Conservation (phyloP, 2,888 invertebrate species). For the Congeria kusceri region DNA sequence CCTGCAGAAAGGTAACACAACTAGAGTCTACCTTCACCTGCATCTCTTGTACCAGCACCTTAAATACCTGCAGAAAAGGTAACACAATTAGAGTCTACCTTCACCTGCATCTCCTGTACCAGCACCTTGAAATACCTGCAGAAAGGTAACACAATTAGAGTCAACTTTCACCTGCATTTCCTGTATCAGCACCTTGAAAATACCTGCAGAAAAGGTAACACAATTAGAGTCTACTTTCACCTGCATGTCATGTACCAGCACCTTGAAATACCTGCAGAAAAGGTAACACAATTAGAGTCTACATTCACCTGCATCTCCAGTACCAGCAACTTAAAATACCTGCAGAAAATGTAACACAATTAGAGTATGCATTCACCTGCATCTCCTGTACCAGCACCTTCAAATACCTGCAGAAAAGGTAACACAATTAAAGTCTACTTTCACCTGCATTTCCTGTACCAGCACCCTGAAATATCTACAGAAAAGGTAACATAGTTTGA, state of each 20-base stretch:
- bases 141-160: too few species aligned
- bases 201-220: too few species aligned
- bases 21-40: slow-evolving; percentile 97
- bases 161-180: slow-evolving; percentile 98
- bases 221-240: slow-evolving; percentile 96
- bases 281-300: too few species aligned
- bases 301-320: slow-evolving; percentile 91
- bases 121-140: slow-evolving; percentile 94
- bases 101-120: slow-evolving; percentile 96
- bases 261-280: too few species aligned
- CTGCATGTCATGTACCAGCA: slow-evolving; percentile 96
- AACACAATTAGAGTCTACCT: too few species aligned
- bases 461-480: too few species aligned
- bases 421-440: background rate
- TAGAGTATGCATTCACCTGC: slow-evolving; percentile 97
- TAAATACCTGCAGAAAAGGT: too few species aligned
- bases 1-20: too few species aligned
- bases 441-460: too few species aligned
- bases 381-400: background rate
- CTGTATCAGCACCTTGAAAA: slow-evolving; percentile 93
- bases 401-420: background rate
- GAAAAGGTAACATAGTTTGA: background rate
- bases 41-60: slow-evolving; percentile 96
- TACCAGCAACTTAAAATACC: background rate
- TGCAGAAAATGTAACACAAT: too few species aligned